These are phyloP conservation scores for Rhabditoides inermis DNA, from an alignment of 2,888 invertebrate species.

Conservation along the genomic window DNA sequence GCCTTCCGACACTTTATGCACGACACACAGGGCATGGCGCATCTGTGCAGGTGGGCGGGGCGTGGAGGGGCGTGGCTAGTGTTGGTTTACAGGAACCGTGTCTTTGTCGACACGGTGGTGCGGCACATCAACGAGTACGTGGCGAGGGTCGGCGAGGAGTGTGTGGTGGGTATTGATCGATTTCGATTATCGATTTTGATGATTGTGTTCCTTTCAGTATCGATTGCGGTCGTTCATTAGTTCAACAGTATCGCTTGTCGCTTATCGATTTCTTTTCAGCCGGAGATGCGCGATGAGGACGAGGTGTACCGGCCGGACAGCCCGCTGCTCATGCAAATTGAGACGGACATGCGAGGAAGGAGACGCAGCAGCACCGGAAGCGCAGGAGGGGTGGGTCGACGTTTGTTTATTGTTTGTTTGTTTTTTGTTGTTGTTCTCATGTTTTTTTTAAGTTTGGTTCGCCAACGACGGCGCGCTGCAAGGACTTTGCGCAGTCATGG, in stretches of 20 bases:
- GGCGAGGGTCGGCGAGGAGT: constrained; percentile 13
- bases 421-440: no score
- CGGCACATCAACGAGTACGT: constrained; percentile 22
- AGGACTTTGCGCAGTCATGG: no score
- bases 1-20: constrained; percentile 31
- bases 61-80: constrained; percentile 1
- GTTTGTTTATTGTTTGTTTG: no score
- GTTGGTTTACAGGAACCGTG: constrained; percentile 4
- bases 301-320: constrained; percentile 11
- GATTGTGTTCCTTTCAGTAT: no score
- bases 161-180: constrained; percentile 8
- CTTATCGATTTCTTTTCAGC: constrained; percentile 1
- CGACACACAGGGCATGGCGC: constrained; percentile 21
- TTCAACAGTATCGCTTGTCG: no score
- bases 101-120: constrained; percentile 28
- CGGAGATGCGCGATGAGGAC: constrained; percentile 3
- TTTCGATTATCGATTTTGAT: neutral
- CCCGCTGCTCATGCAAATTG: constrained; percentile 11
- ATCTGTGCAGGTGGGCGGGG: constrained; percentile 8
- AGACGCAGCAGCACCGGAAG: no score
- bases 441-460: no score
- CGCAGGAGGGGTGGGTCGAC: no score
- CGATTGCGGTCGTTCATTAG: no score
- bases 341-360: neutral
- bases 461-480: no score